phyloP scores from a whole-genome alignment of 2,797 vertebrate genomes.

The Scolopax rusticola region DNA sequence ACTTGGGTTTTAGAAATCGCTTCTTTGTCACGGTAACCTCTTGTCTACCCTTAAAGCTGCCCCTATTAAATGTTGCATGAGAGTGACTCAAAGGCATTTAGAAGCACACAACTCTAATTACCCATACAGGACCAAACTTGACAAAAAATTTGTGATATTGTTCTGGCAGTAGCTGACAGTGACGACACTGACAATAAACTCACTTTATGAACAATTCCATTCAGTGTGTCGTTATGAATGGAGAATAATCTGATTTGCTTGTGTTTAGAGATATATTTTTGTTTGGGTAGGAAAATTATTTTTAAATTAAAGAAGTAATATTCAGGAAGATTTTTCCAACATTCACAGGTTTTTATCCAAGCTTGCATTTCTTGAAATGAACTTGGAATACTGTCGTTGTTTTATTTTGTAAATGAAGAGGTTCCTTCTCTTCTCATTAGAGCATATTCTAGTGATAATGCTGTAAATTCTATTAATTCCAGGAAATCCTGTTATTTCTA shows the following conservation, averaged over 20 bases:
- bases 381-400: neutral
- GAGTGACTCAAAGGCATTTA: neutral
- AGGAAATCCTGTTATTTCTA: neutral
- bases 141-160: neutral
- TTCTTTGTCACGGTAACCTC: neutral
- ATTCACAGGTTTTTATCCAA: neutral
- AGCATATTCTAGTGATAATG: neutral
- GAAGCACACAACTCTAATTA: neutral
- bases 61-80: neutral
- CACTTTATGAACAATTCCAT: neutral
- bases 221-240: neutral
- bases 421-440: neutral
- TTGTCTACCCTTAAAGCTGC: neutral
- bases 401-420: neutral
- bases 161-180: neutral
- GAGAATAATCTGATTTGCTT: neutral
- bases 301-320: neutral
- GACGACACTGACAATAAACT: neutral
- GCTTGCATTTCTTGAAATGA: neutral
- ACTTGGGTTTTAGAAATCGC: neutral
- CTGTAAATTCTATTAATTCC: neutral
- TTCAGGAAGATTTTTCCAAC: neutral
- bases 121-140: conserved; percentile 11
- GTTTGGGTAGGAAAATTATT: neutral
- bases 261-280: neutral